Base-by-base conservation (phyloP, 37 sponge, comb jelly and placozoan species). In the Ephydatia muelleri region DNA sequence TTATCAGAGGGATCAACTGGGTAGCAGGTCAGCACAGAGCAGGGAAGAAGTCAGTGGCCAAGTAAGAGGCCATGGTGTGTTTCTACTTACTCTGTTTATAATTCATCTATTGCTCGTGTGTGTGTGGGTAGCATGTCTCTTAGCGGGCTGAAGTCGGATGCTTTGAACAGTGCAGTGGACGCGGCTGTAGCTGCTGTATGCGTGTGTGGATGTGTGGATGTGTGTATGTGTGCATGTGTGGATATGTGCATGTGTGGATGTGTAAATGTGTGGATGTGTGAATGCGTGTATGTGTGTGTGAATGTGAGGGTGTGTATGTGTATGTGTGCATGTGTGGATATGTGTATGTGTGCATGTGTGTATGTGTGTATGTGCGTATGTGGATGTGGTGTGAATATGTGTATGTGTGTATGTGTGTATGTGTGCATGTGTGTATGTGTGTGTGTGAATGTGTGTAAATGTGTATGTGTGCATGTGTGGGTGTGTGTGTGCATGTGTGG, bases 51-150 rank as follows among this genome's bases (percentile, higher is more conserved):
- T 81, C 86, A 29, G 70, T 84, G 64, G 90, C 80, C 29, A 89
- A 89, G 83, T 90, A 57, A 81, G 80, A 81, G 16, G 3, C n/a
- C 0, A 31, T 33, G 79, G 47, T 43, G 43, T 43, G 43, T 6
- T 9, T 43, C 3, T 6, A 43, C 3, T 6, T 43, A 43, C 43
- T 43, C 6, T 9, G 43, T 6, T 43, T 3, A 9, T 43, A 3
- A 3, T 9, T 43, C 43, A 9, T 3, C 43, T 43, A 6, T 43
- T 6, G 6, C 38, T 69, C 28, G 13, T 70, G 0, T 68, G 38
- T 35, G 30, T 43, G 43, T 6, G 6, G 25, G 27, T 32, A 95
- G 95, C 80, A 92, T 95, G 95, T 95, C 95, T 32, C 90, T 95
- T 23, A 92, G 95, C 36, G 90, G 95, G 32, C 79, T 85, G 8